Evolutionary conservation across 2,888 invertebrate species (phyloP).

Genomic region (Anaspis maculata): DNA sequence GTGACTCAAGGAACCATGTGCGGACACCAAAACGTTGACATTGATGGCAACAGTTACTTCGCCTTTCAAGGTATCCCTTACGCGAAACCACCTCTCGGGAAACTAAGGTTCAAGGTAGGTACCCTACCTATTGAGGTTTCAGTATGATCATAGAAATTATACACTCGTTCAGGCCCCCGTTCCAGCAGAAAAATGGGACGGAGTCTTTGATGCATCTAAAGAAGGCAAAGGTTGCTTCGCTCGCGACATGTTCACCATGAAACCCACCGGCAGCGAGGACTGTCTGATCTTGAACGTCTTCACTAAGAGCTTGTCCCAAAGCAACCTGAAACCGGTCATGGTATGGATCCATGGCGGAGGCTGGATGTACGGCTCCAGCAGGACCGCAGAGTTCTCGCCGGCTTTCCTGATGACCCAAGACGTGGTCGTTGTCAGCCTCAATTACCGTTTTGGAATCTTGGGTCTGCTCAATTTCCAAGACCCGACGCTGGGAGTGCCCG

Average conservation of each 20-base stretch:
- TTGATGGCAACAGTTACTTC: not conserved
- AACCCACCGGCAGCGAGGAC: conserved; percentile 26
- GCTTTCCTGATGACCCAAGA: conserved; percentile 27
- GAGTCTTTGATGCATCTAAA: conserved; percentile 21
- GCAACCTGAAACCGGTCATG: conserved; percentile 27
- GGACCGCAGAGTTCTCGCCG: conserved; percentile 26
- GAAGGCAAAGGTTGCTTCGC: conserved; percentile 23
- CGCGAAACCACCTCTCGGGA: conserved; percentile 36
- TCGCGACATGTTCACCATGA: conserved; percentile 17
- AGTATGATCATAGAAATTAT: too few species aligned
- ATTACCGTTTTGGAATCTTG: conserved; percentile 30
- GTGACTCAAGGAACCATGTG: too few species aligned
- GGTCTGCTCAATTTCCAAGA: conserved; percentile 45
- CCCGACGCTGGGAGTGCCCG: conserved; percentile 42
- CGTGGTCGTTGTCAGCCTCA: conserved; percentile 29
- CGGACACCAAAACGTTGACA: not conserved
- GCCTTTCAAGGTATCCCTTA: conserved; percentile 39
- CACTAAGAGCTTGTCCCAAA: conserved; percentile 9
- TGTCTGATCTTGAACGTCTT: conserved; percentile 31
- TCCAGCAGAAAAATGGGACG: too few species aligned
- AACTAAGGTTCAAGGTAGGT: conserved; percentile 37
- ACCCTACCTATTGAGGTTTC: too few species aligned
- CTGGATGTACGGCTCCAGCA: conserved; percentile 34
- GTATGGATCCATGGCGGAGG: conserved; percentile 44
- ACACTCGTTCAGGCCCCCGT: too few species aligned